These are phyloP conservation scores for Antedon mediterranea DNA, from an alignment of 53 echinoderm and acorn worm species.

Conservation along the genomic window DNA sequence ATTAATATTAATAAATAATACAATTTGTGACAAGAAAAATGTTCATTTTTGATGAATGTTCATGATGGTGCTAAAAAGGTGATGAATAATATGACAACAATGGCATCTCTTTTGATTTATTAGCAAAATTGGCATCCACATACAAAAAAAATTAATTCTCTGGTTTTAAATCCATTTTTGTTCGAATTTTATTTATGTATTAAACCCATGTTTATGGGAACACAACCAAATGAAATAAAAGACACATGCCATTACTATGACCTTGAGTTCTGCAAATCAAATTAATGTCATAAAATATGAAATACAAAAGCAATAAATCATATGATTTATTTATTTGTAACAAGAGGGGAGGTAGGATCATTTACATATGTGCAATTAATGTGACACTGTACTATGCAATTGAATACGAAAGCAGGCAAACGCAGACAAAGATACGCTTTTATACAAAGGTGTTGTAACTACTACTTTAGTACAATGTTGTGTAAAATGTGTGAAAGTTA, in stretches of 20 bases:
- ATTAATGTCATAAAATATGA: neutral
- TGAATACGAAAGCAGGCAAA: neutral
- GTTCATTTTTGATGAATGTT: neutral
- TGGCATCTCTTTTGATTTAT: neutral
- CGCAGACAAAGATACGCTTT: neutral
- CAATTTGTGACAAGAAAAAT: neutral
- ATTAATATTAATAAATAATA: no score
- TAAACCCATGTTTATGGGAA: neutral
- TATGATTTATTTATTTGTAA: neutral
- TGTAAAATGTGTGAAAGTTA: no score
- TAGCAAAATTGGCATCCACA: neutral
- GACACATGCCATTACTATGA: neutral
- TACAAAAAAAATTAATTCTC: neutral
- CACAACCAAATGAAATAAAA: neutral
- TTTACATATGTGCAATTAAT: neutral
- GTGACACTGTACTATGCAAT: neutral
- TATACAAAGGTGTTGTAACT: neutral
- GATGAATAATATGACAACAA: neutral
- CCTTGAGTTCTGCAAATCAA: neutral
- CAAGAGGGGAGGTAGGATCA: neutral
- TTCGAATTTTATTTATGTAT: neutral
- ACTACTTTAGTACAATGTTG: neutral
- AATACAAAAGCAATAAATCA: conserved; percentile 1
- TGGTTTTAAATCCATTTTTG: neutral
- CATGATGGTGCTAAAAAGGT: neutral